Base-by-base conservation (phyloP, 2,113 vertebrate genomes). In the Lasiurus borealis region DNA sequence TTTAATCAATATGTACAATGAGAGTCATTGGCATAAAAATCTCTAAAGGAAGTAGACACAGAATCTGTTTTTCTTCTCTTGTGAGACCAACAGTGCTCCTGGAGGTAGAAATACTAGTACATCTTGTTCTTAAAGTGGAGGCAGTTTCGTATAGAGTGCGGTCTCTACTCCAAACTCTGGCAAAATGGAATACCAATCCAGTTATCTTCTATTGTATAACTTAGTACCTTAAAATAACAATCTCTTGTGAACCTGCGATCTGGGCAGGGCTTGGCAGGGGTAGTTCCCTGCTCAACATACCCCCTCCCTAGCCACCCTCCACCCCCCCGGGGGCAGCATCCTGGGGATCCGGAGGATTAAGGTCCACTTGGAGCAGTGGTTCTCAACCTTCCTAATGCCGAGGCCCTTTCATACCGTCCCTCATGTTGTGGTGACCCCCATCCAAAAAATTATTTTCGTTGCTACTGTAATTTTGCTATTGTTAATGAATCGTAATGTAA, bases 21-120 rank as follows among this genome's bases (percentile, higher is more conserved):
- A 86, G 77, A 92, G 54, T 54, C 52, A 89, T 11, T 34, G 54
- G 69, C 18, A 87, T 76, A 88, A 93, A 59, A 80, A 77, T 82
- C 50, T 84, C 21, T 62, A 68, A 87, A 25, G 68, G 25, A 78
- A 92, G 40, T 85, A 34, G 50, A 57, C 18, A 75, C 7, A 69
- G 36, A 90, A 72, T 62, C 36, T 59, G 36, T 11, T 94, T 87
- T 95, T 82, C 68, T 59, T 92, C 71, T 95, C 40, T 75, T 50
- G 48, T 52, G 31, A 68, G 92, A 68, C 66, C 40, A 71, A 57
- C 44, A 73, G 46, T 31, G 25, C 23, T 77, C 62, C 52, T 91
- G 31, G 90, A 85, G 52, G 48, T 18, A 81, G 52, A 88, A 94
- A 88, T 27, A 57, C 54, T 54, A 21, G 54, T 21, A 18, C 16